Conservation (phyloP, 1,140 invertebrate genomes). For the Oryctes rhinoceros region DNA sequence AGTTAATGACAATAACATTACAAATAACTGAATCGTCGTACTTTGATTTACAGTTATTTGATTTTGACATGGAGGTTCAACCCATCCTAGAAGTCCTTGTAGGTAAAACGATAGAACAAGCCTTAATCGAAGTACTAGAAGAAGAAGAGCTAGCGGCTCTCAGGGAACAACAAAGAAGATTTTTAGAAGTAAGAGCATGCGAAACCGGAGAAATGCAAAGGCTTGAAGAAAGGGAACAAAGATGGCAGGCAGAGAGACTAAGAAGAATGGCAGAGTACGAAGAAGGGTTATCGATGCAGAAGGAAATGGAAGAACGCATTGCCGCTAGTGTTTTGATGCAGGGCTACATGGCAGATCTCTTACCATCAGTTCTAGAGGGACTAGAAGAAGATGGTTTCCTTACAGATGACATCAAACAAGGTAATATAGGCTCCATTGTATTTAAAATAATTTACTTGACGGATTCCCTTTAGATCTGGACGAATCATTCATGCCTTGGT, state of each 20-base stretch:
- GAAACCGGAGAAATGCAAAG: slow-evolving; percentile 81
- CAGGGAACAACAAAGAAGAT: slow-evolving; percentile 79
- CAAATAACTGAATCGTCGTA: background rate
- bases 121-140: slow-evolving; percentile 82
- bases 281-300: slow-evolving; percentile 62
- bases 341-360: slow-evolving; percentile 82
- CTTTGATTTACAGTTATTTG: slow-evolving; percentile 70
- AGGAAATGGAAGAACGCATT: slow-evolving; percentile 80
- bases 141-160: slow-evolving; percentile 79
- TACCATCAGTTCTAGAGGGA: slow-evolving; percentile 83
- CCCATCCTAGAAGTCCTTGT: slow-evolving; percentile 88
- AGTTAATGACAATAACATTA: background rate
- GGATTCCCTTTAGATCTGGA: slow-evolving; percentile 70
- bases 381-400: slow-evolving; percentile 80
- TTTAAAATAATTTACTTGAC: slow-evolving; percentile 38
- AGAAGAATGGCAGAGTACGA: slow-evolving; percentile 67
- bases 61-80: slow-evolving; percentile 89
- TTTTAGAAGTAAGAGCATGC: slow-evolving; percentile 78
- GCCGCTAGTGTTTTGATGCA: slow-evolving; percentile 83
- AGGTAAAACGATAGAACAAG: slow-evolving; percentile 87
- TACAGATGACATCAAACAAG: slow-evolving; percentile 74
- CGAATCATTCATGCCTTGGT: slow-evolving; percentile 87
- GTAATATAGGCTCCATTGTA: slow-evolving; percentile 58
- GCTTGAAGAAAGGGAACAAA: slow-evolving; percentile 75
- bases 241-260: slow-evolving; percentile 65